Percentiles rank a stretch among this genome's conserved stretches.
Conservation (phyloP, 1,140 invertebrate genomes). For the Lamellibrachia luymesi region DNA sequence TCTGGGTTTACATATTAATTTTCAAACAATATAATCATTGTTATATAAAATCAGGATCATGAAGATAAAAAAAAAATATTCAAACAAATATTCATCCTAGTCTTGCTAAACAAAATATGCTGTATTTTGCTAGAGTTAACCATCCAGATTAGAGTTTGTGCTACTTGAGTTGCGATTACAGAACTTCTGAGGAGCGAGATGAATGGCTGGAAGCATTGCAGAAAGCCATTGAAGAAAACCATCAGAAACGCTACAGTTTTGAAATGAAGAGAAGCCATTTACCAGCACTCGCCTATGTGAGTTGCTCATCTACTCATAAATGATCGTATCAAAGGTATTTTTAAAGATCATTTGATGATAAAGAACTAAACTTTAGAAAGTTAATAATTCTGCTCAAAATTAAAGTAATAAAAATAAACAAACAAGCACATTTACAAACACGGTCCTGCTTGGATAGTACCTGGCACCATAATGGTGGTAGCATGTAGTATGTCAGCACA, state of each 20-base stretch:
- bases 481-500: too few species aligned
- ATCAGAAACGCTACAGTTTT: slow-evolving; percentile 61
- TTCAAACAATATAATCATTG: too few species aligned
- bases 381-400: too few species aligned
- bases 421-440: too few species aligned
- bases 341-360: not conserved
- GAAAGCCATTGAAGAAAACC: slow-evolving; percentile 66
- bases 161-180: slow-evolving; percentile 37
- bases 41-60: too few species aligned
- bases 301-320: not conserved
- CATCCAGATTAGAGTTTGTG: not conserved
- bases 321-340: not conserved
- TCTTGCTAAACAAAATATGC: not conserved
- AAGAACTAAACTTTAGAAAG: too few species aligned
- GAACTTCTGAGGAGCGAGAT: slow-evolving; percentile 64
- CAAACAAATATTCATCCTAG: not conserved
- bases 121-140: too few species aligned
- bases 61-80: not conserved
- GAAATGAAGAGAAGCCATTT: not conserved
- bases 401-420: too few species aligned
- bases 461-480: too few species aligned
- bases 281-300: not conserved
- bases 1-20: not conserved
- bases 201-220: slow-evolving; percentile 69
- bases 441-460: too few species aligned